These are phyloP conservation scores for Buceros bicornis DNA, from an alignment of 2,797 vertebrate species.

Conservation along the genomic window DNA sequence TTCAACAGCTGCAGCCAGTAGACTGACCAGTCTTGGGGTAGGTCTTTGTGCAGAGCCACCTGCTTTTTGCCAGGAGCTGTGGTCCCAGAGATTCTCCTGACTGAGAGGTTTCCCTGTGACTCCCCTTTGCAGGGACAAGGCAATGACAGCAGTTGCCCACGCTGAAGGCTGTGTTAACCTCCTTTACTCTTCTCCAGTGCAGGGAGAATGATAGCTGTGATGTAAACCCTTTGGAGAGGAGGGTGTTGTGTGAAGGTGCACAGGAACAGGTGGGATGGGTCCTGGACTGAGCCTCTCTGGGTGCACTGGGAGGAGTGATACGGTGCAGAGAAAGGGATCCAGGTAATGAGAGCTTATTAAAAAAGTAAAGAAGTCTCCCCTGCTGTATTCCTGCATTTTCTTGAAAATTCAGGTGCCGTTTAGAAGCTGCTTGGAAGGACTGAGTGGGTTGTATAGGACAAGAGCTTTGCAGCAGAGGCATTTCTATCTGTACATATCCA, in stretches of 20 bases:
- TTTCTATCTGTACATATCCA: fast-evolving
- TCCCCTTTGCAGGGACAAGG: neutral
- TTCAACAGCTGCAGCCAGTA: neutral
- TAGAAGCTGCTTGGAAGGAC: neutral
- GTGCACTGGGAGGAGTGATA: neutral
- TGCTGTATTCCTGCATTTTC: neutral
- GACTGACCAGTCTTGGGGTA: neutral
- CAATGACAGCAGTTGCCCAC: neutral
- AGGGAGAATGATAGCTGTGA: neutral
- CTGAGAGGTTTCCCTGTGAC: neutral
- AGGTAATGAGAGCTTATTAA: neutral
- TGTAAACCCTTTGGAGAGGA: neutral
- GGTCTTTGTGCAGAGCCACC: neutral
- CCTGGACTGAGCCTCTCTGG: fast-evolving
- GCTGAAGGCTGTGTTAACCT: neutral
- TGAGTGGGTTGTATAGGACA: neutral
- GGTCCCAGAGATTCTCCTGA: neutral
- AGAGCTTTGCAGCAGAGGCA: neutral
- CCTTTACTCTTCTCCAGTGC: too few species aligned
- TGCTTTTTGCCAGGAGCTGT: neutral
- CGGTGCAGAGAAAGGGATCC: fast-evolving
- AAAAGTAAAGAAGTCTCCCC: neutral
- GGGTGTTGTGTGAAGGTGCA: neutral
- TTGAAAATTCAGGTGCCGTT: neutral
- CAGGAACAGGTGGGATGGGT: neutral